These are phyloP conservation scores for Aphis gossypii DNA, from an alignment of 1,140 invertebrate genomes.

Conservation along the genomic window DNA sequence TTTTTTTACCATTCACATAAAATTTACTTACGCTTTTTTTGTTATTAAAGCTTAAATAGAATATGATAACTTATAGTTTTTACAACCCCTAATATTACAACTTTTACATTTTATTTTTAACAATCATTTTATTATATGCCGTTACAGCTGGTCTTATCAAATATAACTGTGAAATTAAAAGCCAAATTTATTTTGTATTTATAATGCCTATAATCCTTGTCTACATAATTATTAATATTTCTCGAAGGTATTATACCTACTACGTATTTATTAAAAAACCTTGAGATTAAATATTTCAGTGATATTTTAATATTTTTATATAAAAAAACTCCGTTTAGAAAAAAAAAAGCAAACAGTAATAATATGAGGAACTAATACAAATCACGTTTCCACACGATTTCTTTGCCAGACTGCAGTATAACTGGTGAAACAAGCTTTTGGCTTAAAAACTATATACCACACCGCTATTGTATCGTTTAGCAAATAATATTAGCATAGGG, in stretches of 20 bases:
- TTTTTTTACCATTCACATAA: background rate
- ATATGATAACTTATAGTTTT: background rate
- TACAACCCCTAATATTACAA: background rate
- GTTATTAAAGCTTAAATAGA: background rate
- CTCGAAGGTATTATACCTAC: no score
- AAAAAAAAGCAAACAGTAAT: background rate
- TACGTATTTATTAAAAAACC: background rate
- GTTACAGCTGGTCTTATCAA: background rate
- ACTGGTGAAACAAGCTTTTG: conserved; percentile 11
- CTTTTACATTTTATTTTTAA: background rate
- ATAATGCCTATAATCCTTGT: background rate
- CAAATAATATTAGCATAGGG: conserved; percentile 51
- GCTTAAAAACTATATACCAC: background rate
- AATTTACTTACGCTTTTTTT: background rate
- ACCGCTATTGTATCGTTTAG: conserved; percentile 10
- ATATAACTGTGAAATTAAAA: conserved; percentile 2
- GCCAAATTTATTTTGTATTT: background rate
- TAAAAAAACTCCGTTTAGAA: background rate
- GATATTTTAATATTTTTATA: conserved; percentile 1
- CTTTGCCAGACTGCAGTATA: background rate
- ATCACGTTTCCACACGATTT: conserved; percentile 48
- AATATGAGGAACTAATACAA: conserved; percentile 27
- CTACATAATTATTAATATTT: background rate
- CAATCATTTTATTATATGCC: background rate
- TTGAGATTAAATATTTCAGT: conserved; percentile 5